Percentiles rank a stretch among this genome's conserved stretches.
Evolutionary conservation across 2,888 invertebrate species (phyloP).

Genomic region (Gibbula magus): DNA sequence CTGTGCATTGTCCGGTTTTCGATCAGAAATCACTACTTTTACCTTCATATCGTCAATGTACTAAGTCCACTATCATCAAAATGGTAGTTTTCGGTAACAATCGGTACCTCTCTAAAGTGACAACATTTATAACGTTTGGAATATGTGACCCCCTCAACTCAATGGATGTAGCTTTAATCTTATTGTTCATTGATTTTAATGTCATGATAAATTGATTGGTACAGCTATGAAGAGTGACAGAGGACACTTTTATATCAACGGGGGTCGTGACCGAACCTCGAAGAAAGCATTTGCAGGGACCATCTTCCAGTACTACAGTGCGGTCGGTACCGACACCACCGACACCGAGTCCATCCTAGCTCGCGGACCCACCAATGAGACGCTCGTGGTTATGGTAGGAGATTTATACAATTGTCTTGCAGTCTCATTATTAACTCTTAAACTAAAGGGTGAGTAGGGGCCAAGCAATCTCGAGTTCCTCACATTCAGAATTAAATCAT

Average conservation of each 20-base stretch:
- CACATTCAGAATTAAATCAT: background rate
- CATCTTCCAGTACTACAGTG: conserved; percentile 22
- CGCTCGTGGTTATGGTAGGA: conserved; percentile 42
- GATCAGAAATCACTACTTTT: too few relatives aligned
- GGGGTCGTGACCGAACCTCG: conserved; percentile 12
- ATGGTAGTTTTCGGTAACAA: too few relatives aligned
- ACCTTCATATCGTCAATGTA: too few relatives aligned
- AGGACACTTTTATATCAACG: conserved; percentile 18
- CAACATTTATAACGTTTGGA: too few relatives aligned
- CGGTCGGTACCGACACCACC: background rate
- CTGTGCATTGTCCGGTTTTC: too few relatives aligned
- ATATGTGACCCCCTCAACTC: too few relatives aligned
- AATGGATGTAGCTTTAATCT: too few relatives aligned
- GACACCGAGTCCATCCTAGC: conserved; percentile 33
- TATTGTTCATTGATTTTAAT: background rate
- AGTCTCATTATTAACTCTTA: background rate
- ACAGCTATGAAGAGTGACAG: conserved; percentile 17
- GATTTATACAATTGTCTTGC: background rate
- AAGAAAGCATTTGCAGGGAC: conserved; percentile 29
- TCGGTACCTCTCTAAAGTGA: too few relatives aligned
- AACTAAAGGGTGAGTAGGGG: too few relatives aligned
- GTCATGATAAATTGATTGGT: background rate
- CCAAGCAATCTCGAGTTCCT: background rate
- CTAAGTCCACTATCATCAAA: too few relatives aligned
- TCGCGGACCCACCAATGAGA: conserved; percentile 45